Conservation (phyloP, 2,113 vertebrate genomes). For the Tetrax tetrax region DNA sequence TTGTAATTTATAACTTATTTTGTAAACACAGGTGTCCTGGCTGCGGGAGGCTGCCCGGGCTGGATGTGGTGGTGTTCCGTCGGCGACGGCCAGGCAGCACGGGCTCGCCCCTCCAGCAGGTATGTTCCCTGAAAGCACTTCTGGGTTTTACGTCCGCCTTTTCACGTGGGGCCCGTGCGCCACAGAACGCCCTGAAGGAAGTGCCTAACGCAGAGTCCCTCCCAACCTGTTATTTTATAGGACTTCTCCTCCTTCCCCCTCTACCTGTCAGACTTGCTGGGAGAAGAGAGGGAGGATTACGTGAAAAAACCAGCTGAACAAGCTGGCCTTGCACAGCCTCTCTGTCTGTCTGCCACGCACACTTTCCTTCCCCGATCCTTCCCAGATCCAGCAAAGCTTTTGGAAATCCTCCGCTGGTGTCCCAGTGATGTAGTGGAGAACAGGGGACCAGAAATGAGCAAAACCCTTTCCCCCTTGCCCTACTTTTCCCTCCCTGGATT, state of each 20-base stretch:
- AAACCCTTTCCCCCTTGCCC: not conserved
- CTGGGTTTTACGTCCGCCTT: too few species aligned
- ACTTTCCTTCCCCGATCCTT: not conserved
- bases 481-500: not conserved
- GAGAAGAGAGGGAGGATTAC: not conserved
- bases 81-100: rapidly evolving
- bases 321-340: not conserved
- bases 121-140: not conserved
- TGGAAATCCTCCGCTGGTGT: not conserved
- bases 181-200: not conserved
- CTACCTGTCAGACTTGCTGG: not conserved
- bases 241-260: not conserved
- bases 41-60: rapidly evolving
- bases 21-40: too few species aligned
- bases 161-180: rapidly evolving
- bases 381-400: not conserved
- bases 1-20: not conserved
- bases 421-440: not conserved
- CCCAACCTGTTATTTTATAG: not conserved
- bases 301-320: not conserved
- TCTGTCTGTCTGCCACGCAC: not conserved
- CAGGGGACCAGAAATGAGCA: not conserved
- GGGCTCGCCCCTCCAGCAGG: not conserved
- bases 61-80: rapidly evolving
- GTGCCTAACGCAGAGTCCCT: not conserved